Conservation (phyloP, 2,888 invertebrate species). For the Lottia gigantea region DNA sequence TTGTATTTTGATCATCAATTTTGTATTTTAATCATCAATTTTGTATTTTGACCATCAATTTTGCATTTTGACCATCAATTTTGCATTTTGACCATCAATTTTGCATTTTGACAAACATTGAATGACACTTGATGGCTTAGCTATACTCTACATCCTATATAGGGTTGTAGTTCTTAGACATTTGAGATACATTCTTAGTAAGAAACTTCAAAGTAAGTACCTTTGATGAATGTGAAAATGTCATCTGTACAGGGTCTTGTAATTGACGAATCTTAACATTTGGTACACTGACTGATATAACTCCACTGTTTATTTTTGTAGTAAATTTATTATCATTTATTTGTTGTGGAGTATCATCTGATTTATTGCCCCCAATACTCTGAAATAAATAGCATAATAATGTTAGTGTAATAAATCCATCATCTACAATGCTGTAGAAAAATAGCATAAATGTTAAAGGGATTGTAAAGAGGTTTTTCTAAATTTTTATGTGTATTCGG, state of each 20-base stretch:
- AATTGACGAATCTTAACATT: constrained; percentile 30
- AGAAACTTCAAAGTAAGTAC: constrained; percentile 16
- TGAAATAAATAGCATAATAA: neutral
- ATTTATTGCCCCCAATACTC: neutral
- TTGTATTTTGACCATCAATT: too few species aligned
- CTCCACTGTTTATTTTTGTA: constrained; percentile 36
- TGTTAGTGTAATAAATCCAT: neutral
- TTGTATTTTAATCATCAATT: too few species aligned
- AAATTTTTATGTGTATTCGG: too few species aligned
- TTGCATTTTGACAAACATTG: too few species aligned
- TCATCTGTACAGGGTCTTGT: constrained; percentile 32
- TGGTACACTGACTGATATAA: constrained; percentile 40
- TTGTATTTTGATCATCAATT: too few species aligned
- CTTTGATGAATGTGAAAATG: constrained; percentile 33
- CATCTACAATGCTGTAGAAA: too few species aligned
- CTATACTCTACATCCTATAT: too few species aligned
- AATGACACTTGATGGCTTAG: too few species aligned
- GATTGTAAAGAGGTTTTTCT: neutral
- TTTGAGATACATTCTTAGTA: too few species aligned
- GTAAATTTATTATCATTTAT: constrained; percentile 1
- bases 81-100: too few species aligned
- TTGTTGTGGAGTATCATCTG: neutral
- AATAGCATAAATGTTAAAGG: neutral
- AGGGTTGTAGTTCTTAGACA: too few species aligned
- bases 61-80: too few species aligned